Percentiles rank a stretch among this genome's conserved stretches.
Conservation (phyloP, 2,113 vertebrate genomes). For the Macrotus californicus region DNA sequence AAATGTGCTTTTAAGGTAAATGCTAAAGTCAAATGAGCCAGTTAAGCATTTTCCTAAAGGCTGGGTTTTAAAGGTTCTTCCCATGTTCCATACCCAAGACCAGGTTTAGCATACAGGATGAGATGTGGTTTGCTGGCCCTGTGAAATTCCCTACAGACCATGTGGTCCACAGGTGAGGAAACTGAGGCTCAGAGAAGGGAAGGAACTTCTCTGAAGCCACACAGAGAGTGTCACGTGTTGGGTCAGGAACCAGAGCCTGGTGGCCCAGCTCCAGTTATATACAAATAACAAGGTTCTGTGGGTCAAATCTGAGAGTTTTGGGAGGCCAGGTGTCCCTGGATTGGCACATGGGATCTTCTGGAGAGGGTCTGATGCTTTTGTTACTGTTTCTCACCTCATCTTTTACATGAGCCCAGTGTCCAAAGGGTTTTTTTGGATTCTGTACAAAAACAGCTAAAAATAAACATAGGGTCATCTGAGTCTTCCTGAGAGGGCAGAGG, state of each 20-base stretch:
- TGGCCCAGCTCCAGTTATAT: neutral
- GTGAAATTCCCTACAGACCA: neutral
- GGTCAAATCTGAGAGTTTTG: neutral
- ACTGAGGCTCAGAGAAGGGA: neutral
- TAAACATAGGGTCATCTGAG: neutral
- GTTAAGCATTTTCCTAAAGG: neutral
- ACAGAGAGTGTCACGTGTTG: neutral
- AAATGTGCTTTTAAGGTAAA: neutral
- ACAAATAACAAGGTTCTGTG: neutral
- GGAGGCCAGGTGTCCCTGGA: neutral
- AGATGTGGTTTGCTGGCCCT: neutral
- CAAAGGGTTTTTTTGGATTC: neutral
- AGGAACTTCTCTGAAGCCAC: neutral
- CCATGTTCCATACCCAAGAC: neutral
- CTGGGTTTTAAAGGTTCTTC: neutral
- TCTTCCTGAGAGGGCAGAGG: neutral
- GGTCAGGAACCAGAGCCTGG: neutral
- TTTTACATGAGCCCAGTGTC: neutral
- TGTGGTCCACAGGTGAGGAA: neutral
- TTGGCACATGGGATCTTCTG: neutral
- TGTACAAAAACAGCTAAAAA: conserved; percentile 37
- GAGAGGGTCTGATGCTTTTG: neutral
- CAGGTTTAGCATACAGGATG: neutral
- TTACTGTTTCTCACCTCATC: neutral
- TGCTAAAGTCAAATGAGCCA: neutral